Conservation (phyloP, 1,140 invertebrate genomes). For the Drosophila tropicalis region DNA sequence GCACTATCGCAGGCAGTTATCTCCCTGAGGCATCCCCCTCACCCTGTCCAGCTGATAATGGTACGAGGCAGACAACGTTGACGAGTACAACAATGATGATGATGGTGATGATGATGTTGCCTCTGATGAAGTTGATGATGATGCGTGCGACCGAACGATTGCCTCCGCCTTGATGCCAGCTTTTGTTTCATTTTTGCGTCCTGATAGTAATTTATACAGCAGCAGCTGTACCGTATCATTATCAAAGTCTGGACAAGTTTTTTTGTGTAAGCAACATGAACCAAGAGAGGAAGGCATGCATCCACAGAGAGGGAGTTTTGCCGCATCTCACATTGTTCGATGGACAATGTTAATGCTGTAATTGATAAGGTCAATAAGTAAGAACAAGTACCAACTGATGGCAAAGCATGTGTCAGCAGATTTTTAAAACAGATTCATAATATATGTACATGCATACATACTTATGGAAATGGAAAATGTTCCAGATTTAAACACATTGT, state of each 20-base stretch:
- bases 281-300: neutral
- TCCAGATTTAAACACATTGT: neutral
- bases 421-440: constrained; percentile 3
- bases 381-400: neutral
- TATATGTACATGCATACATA: neutral
- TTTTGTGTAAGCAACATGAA: constrained; percentile 27
- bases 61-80: constrained; percentile 13
- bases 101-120: too few relatives aligned
- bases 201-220: constrained; percentile 78
- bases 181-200: constrained; percentile 34
- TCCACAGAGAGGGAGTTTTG: neutral
- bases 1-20: constrained; percentile 61
- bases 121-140: neutral
- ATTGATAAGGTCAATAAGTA: constrained; percentile 11
- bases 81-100: neutral
- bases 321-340: neutral
- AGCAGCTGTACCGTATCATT: constrained; percentile 69
- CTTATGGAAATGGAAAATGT: neutral
- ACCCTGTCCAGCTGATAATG: constrained; percentile 43
- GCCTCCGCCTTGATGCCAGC: constrained; percentile 11
- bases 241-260: constrained; percentile 56
- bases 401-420: neutral
- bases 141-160: constrained; percentile 1
- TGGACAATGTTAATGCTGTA: constrained; percentile 1
- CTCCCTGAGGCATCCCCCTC: constrained; percentile 17